Evolutionary conservation across 2,797 vertebrate species (phyloP).

Genomic region (Chrosomus eos): DNA sequence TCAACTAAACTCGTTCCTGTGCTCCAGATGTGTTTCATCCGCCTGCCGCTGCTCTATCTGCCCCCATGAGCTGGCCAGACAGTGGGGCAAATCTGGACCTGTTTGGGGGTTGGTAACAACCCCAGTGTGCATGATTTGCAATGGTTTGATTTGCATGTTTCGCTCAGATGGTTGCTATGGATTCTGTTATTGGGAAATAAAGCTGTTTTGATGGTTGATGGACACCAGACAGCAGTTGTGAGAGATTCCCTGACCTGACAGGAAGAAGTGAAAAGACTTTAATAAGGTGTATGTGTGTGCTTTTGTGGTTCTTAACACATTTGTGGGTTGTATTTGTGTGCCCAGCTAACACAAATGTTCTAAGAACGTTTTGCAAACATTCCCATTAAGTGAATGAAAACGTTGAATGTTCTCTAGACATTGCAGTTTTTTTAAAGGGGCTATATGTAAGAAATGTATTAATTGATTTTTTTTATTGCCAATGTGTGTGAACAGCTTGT

Average conservation of each 20-base stretch:
- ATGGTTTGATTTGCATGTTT: slow-evolving; percentile 35
- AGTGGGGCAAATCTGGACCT: slow-evolving; percentile 91
- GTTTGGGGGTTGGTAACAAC: slow-evolving; percentile 94
- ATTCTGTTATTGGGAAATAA: slow-evolving; percentile 20
- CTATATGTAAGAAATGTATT: not conserved
- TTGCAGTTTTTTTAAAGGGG: not conserved
- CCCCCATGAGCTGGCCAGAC: slow-evolving; percentile 88
- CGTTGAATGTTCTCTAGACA: not conserved
- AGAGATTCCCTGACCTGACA: not conserved
- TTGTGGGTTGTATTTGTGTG: slow-evolving; percentile 14
- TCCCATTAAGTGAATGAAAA: not conserved
- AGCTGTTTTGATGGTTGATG: slow-evolving; percentile 10
- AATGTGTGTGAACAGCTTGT: not conserved
- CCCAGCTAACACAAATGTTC: not conserved
- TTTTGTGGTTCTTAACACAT: slow-evolving; percentile 9
- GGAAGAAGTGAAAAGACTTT: not conserved
- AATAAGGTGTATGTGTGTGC: slow-evolving; percentile 25
- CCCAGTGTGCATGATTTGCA: slow-evolving; percentile 27
- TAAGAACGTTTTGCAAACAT: not conserved
- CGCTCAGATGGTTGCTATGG: slow-evolving; percentile 29
- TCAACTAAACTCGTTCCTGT: slow-evolving; percentile 61
- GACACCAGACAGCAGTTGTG: not conserved
- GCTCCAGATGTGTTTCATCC: slow-evolving; percentile 87
- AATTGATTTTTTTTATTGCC: not conserved
- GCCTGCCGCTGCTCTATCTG: slow-evolving; percentile 83